phyloP scores from a whole-genome alignment of 2,113 vertebrate species.

The Halcyon senegalensis region DNA sequence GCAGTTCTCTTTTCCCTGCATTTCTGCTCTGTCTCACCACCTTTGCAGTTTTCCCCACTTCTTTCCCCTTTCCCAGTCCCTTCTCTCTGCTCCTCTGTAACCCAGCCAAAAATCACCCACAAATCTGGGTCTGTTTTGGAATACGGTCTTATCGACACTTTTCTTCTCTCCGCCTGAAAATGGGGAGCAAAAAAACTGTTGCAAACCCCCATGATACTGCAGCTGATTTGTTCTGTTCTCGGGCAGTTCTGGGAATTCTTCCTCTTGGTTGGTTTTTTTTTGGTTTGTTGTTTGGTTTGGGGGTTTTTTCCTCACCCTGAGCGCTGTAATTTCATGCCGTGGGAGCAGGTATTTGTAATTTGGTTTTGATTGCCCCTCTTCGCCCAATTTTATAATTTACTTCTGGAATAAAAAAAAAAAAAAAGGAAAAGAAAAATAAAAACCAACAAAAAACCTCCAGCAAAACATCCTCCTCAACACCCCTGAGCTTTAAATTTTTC shows the following conservation, averaged over 20 bases:
- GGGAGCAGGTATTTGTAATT: conserved; percentile 49
- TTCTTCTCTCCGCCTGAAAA: not conserved
- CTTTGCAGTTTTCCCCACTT: not conserved
- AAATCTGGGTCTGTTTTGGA: not conserved
- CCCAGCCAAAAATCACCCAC: rapidly evolving
- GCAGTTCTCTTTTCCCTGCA: not conserved
- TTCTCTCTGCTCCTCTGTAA: not conserved
- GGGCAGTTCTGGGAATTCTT: not conserved
- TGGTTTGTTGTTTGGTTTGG: not conserved
- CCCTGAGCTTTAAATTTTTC: conserved; percentile 53
- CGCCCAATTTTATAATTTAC: conserved; percentile 49
- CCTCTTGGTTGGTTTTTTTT: not conserved
- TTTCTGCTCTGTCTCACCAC: not conserved
- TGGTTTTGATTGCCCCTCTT: not conserved
- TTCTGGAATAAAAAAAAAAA: conserved; percentile 11
- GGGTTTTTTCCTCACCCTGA: not conserved
- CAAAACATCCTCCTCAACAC: conserved; percentile 30
- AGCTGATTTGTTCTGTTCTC: conserved; percentile 11
- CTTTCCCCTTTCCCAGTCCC: not conserved
- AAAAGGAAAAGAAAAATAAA: no score
- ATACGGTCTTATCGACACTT: rapidly evolving
- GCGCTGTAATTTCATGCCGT: conserved; percentile 42
- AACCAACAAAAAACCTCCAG: not conserved
- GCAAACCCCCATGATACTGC: not conserved
- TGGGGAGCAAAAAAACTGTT: not conserved